phyloP scores from a whole-genome alignment of 2,888 invertebrate genomes.

The Drosophila lacicola region DNA sequence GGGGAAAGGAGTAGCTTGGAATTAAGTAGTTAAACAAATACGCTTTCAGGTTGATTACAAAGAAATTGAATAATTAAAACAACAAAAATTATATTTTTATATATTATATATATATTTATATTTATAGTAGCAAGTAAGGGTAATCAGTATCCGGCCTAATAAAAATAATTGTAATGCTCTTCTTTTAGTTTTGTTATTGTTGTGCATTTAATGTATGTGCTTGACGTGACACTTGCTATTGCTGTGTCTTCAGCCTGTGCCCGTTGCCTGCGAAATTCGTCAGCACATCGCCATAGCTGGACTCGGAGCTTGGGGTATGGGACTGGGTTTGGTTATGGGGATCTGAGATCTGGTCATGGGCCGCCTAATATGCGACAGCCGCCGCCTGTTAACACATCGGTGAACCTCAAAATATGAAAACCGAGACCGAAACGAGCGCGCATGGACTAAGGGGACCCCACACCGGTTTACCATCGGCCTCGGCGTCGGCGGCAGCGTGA shows the following conservation, averaged over 20 bases:
- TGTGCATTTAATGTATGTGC: conserved; percentile 78
- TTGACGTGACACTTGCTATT: conserved; percentile 83
- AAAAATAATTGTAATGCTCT: not conserved
- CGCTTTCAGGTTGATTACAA: too few relatives aligned
- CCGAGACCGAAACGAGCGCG: conserved; percentile 68
- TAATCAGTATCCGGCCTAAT: conserved; percentile 9
- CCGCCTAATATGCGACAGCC: conserved; percentile 76
- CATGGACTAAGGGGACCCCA: conserved; percentile 55
- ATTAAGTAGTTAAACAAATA: too few relatives aligned
- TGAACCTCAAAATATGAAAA: conserved; percentile 78
- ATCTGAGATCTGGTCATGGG: conserved; percentile 41
- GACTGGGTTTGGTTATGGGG: conserved; percentile 2
- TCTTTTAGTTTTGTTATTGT: conserved; percentile 40
- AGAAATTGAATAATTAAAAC: too few relatives aligned
- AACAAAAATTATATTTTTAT: too few relatives aligned
- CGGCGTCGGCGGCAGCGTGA: conserved; percentile 17
- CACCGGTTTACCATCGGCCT: conserved; percentile 34
- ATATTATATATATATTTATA: too few relatives aligned
- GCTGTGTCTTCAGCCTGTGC: conserved; percentile 38
- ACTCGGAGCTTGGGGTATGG: not conserved
- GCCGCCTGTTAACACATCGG: conserved; percentile 81
- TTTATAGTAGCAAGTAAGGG: conserved; percentile 4
- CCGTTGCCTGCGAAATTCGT: conserved; percentile 53
- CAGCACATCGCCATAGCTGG: conserved; percentile 38
- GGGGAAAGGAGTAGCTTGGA: too few relatives aligned